Evolutionary conservation across 2,888 invertebrate species (phyloP), one percentile per base, ranked within the genome.

Genomic region (Eurytoma adleriae): DNA sequence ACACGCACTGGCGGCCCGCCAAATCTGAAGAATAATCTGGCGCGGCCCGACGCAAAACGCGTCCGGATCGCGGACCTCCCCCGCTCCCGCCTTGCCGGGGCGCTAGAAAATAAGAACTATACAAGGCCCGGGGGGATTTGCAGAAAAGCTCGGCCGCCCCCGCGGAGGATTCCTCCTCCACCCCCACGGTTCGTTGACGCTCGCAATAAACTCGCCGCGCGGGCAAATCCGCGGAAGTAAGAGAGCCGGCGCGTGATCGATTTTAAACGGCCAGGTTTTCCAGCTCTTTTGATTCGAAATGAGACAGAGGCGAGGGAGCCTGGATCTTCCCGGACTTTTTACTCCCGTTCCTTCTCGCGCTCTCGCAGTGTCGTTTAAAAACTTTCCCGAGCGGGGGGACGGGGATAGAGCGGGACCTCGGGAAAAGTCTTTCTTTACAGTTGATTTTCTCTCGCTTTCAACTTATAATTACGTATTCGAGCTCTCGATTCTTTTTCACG

Each of bases 11-110:
- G 81, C 74, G 18, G 24, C 0, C 20, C 2, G 78, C 81, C 81
- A 81, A 72, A 81, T 81, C 81, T 67, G 75, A 81, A 81, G 79
- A 81, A 79, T 81, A 76, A 79, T 81, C 75, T 75, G 62, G 48
- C 73, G 40, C 57, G 56, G 66, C 61, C 69, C 71, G 70, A 70
- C 69, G 52, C 59, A 59, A 72, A 71, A 67, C 70, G 68, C 68
- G 73, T 68, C 79, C 62, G 59, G 14, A 27, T 18, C 12, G 13
- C 56, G 59, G 20, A 13, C 13, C 67, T 70, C 3, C n/a, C n/a
- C n/a, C n/a, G n/a, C n/a, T n/a, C 40, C 10, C 40, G 10, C 40
- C 10, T 10, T 10, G 14, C 27, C 56, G 12, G 13, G 52, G 64
- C 30, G 71, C 66, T 78, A 67, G 78, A 59, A 78, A 71, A 78